These are phyloP conservation scores for Vombatus ursinus DNA, from an alignment of 2,113 vertebrate species.

Conservation along the genomic window DNA sequence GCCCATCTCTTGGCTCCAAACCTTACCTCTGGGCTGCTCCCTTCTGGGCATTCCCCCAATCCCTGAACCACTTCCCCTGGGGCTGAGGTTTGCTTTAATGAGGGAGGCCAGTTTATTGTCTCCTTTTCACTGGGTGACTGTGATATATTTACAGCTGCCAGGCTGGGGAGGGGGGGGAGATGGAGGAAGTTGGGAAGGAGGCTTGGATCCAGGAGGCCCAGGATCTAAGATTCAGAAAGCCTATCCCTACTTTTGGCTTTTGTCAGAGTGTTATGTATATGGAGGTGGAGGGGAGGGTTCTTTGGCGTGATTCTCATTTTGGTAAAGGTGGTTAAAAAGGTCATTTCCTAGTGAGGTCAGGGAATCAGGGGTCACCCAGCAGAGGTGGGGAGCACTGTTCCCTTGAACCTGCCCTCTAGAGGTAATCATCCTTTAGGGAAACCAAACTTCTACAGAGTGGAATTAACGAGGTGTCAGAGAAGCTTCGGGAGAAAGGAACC, in stretches of 20 bases:
- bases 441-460: background rate
- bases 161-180: background rate
- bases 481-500: background rate
- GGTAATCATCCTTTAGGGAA: background rate
- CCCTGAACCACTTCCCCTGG: background rate
- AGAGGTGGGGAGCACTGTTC: background rate
- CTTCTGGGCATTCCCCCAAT: background rate
- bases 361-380: background rate
- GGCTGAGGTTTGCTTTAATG: background rate
- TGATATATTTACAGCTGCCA: background rate
- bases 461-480: background rate
- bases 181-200: background rate
- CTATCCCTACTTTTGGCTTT: background rate
- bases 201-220: background rate
- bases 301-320: background rate
- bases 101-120: background rate
- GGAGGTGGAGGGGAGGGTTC: background rate
- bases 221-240: background rate
- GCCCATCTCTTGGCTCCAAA: background rate
- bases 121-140: background rate
- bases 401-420: background rate
- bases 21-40: too few species aligned
- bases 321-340: background rate
- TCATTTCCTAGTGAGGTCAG: background rate
- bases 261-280: background rate